Evolutionary conservation across 1,140 invertebrate species (phyloP).

Genomic region (Anadara kagoshimensis): DNA sequence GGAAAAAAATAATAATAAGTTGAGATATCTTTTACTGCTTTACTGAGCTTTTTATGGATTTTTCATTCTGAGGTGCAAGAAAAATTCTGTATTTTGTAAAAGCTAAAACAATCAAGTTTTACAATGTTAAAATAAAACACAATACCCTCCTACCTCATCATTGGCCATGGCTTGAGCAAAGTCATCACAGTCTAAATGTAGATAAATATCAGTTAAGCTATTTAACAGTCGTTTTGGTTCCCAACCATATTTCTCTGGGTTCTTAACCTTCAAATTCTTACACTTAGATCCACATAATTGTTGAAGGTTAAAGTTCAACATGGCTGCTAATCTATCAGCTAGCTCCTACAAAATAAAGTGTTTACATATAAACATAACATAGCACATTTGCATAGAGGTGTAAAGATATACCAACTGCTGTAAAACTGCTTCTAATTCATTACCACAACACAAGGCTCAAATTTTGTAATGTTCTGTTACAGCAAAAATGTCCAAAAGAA

Average conservation of each 20-base stretch:
- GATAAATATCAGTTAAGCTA: conserved; percentile 96
- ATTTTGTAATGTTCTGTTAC: too few species aligned
- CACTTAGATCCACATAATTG: conserved; percentile 98
- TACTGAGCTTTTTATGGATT: too few species aligned
- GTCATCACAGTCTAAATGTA: conserved; percentile 86
- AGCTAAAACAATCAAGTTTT: not conserved
- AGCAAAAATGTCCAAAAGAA: too few species aligned
- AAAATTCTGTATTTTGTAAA: too few species aligned
- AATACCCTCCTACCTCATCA: conserved; percentile 68
- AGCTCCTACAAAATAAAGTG: conserved; percentile 77
- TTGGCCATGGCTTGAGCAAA: conserved; percentile 71
- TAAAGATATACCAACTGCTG: too few species aligned
- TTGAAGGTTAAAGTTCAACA: conserved; percentile 98
- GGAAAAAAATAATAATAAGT: too few species aligned
- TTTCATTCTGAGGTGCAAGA: too few species aligned
- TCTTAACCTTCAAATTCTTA: conserved; percentile 97
- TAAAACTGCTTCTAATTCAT: too few species aligned
- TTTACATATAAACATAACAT: too few species aligned
- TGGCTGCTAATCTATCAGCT: conserved; percentile 93
- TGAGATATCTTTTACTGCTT: too few species aligned
- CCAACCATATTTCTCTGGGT: conserved; percentile 97
- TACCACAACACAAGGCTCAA: too few species aligned
- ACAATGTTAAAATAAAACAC: not conserved
- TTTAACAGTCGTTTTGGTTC: conserved; percentile 92
- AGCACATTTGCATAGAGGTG: too few species aligned